Evolutionary conservation across 2,797 vertebrate species (phyloP).

Genomic region (Phoeniculus purpureus): DNA sequence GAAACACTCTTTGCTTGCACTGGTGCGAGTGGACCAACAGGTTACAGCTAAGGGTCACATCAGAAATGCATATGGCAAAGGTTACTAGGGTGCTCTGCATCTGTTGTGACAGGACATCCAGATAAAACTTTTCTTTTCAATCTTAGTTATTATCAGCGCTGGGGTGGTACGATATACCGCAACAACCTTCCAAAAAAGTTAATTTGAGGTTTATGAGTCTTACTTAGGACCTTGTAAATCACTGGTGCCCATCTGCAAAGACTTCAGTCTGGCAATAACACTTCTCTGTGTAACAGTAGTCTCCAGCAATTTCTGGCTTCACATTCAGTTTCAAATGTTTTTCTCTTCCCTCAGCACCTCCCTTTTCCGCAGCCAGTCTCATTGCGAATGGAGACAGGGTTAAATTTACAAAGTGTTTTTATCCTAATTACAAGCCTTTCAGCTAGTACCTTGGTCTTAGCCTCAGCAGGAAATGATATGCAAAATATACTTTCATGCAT

Average conservation of each 20-base stretch:
- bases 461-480: conserved; percentile 65
- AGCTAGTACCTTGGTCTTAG: conserved; percentile 44
- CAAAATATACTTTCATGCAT: conserved; percentile 69
- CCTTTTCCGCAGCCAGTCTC: background rate
- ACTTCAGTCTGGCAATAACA: background rate
- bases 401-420: conserved; percentile 63
- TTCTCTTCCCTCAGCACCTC: background rate
- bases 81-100: background rate
- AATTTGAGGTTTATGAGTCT: background rate
- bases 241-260: background rate
- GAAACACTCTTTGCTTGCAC: background rate
- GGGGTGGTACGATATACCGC: background rate
- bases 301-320: background rate
- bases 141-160: background rate
- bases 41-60: background rate
- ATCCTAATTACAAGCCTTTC: conserved; percentile 62
- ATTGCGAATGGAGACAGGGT: background rate
- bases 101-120: background rate
- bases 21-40: background rate
- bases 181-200: background rate
- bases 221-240: background rate
- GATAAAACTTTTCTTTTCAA: background rate
- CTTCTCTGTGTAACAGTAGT: background rate
- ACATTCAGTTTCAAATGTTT: background rate
- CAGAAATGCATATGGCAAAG: background rate